Evolutionary conservation across 2,113 vertebrate genomes (phyloP).

Genomic region (Sceloporus undulatus): DNA sequence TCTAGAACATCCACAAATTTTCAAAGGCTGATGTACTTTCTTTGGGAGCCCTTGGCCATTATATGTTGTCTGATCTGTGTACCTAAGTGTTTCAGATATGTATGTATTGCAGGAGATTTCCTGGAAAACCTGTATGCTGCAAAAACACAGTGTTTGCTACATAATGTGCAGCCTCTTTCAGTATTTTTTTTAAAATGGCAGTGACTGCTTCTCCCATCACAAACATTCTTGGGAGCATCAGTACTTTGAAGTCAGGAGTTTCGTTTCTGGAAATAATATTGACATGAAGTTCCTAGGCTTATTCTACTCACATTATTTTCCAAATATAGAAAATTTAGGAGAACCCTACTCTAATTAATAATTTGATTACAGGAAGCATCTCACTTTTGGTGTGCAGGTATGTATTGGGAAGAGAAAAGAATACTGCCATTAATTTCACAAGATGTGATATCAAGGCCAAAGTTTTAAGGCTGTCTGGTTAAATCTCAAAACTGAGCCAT

Average conservation of each 20-base stretch:
- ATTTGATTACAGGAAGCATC: background rate
- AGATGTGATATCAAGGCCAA: background rate
- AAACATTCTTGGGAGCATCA: background rate
- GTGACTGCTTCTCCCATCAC: background rate
- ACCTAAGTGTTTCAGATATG: no score
- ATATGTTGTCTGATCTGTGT: background rate
- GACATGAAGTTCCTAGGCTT: background rate
- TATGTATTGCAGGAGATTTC: background rate
- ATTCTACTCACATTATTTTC: background rate
- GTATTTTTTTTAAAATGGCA: background rate
- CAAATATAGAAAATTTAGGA: background rate
- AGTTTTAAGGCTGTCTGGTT: background rate
- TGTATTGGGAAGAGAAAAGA: background rate
- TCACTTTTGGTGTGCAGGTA: background rate
- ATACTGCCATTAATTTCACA: background rate
- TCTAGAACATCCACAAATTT: background rate
- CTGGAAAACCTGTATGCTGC: background rate
- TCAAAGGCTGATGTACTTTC: background rate
- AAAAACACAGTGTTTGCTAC: no score
- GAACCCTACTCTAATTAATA: background rate
- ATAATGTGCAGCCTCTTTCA: no score
- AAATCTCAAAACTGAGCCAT: background rate
- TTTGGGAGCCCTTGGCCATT: background rate
- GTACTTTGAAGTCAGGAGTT: background rate
- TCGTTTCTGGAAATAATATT: background rate